These are phyloP conservation scores for Epistrophe eligans DNA, from an alignment of 2,888 invertebrate species.

Conservation along the genomic window DNA sequence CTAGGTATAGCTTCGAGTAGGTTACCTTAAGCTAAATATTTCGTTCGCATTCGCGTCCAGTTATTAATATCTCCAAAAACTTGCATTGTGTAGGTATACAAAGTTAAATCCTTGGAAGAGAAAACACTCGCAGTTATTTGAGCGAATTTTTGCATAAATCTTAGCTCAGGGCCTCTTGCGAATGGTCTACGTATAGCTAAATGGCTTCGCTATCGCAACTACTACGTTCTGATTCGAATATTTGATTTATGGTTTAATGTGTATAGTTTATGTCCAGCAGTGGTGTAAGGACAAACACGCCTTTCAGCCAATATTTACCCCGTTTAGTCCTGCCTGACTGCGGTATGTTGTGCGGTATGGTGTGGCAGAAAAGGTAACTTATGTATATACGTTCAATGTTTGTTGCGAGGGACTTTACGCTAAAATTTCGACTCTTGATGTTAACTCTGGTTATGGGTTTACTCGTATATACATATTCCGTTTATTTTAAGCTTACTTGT, in stretches of 20 bases:
- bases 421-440: conserved; percentile 20
- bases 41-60: conserved; percentile 56
- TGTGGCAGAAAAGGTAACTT: background rate
- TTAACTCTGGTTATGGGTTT: conserved; percentile 2
- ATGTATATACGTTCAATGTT: background rate
- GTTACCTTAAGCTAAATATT: conserved; percentile 37
- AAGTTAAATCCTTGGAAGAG: conserved; percentile 6
- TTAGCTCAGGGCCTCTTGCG: conserved; percentile 29
- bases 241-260: conserved; percentile 66
- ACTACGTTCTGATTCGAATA: conserved; percentile 52
- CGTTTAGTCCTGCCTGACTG: background rate
- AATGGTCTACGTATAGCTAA: conserved; percentile 1
- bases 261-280: conserved; percentile 50
- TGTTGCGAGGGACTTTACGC: conserved; percentile 3
- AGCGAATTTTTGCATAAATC: conserved; percentile 67
- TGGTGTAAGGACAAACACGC: conserved; percentile 40
- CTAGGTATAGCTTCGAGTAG: background rate
- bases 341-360: background rate
- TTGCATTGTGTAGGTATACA: conserved; percentile 1
- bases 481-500: no score
- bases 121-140: conserved; percentile 23
- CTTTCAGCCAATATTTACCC: conserved; percentile 34
- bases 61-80: conserved; percentile 39
- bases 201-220: conserved; percentile 28
- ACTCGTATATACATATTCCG: background rate